Evolutionary conservation across 1,140 invertebrate genomes (phyloP), one percentile per base, ranked within the genome.

Genomic region (Ceratitis capitata): DNA sequence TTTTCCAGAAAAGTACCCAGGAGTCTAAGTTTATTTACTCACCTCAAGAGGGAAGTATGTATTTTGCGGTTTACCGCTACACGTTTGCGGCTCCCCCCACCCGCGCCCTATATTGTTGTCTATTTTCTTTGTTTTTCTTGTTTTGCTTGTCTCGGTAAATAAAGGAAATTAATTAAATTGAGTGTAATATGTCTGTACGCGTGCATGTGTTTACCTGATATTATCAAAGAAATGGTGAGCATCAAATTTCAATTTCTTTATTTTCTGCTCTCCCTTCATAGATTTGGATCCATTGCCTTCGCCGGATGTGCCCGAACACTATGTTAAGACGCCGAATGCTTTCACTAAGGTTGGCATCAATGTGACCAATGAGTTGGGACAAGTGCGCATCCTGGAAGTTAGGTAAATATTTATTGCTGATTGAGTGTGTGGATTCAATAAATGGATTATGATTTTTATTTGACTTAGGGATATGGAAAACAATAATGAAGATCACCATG

Each of bases 331-430:
- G 86, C 49, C 84, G 32, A 87, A 87, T 51, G 85, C 86, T 35
- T 91, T 91, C 84, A 88, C 90, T 86, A 89, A 90, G 84, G 89
- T 91, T 47, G 89, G 89, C 32, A 91, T 91, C 78, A 91, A 91
- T 89, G 89, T 92, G 88, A 92, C 90, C 39, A 91, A 92, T 53
- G 91, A 92, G 87, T 87, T 87, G 86, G 91, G 90, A 2, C 90
- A 92, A 84, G 89, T 91, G 78, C 88, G 88, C 45, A 88, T 90
- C 0, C 82, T 91, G 3, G 89, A 91, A 32, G 90, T 89, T 86
- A 90, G 90, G 89, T 91, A 89, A 89, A 88, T 89, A 14, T 9
- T 12, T 2, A 16, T 16, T 16, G 29, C 19, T 56, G 32, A 14
- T 19, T 51, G 0, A 23, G 78, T 26, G 78, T 26, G 47, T 16